Percentiles rank a stretch among this genome's conserved stretches.
Evolutionary conservation across 2,888 invertebrate species (phyloP).

Genomic region (Brachypalpus laphriformis): DNA sequence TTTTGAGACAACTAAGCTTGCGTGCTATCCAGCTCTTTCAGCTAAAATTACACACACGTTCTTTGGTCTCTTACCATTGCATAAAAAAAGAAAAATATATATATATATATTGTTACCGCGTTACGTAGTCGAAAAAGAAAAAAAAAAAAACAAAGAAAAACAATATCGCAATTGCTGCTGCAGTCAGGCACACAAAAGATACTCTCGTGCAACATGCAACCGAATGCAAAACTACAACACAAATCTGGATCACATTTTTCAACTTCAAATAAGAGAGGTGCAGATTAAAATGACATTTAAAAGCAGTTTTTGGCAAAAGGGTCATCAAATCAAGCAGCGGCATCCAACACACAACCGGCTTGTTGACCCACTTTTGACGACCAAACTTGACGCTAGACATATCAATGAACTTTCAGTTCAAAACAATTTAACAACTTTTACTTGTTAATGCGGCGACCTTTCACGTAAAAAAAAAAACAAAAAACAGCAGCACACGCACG

Average conservation of each 20-base stretch:
- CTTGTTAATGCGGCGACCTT: constrained; percentile 56
- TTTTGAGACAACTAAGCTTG: constrained; percentile 17
- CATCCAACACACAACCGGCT: constrained; percentile 41
- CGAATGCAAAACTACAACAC: not conserved
- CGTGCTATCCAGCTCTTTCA: constrained; percentile 21
- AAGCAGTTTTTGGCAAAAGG: constrained; percentile 4
- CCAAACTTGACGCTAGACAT: constrained; percentile 9
- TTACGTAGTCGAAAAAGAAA: constrained; percentile 11
- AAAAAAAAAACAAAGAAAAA: not conserved
- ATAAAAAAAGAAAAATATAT: constrained; percentile 12
- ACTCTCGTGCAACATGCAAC: not conserved
- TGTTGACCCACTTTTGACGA: constrained; percentile 56
- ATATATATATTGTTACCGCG: not conserved
- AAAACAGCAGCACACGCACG: constrained; percentile 9
- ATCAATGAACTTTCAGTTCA: constrained; percentile 52
- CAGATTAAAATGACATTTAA: not conserved
- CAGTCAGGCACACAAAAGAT: constrained; percentile 6
- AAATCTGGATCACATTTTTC: not conserved
- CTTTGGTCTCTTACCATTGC: constrained; percentile 30
- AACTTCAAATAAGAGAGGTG: not conserved
- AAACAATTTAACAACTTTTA: constrained; percentile 56
- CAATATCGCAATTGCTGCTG: not conserved
- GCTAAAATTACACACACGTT: constrained; percentile 41
- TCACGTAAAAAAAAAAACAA: not conserved
- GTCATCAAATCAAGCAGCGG: not conserved